phyloP scores from a whole-genome alignment of 2,113 vertebrate genomes.

The Nematolebias whitei region DNA sequence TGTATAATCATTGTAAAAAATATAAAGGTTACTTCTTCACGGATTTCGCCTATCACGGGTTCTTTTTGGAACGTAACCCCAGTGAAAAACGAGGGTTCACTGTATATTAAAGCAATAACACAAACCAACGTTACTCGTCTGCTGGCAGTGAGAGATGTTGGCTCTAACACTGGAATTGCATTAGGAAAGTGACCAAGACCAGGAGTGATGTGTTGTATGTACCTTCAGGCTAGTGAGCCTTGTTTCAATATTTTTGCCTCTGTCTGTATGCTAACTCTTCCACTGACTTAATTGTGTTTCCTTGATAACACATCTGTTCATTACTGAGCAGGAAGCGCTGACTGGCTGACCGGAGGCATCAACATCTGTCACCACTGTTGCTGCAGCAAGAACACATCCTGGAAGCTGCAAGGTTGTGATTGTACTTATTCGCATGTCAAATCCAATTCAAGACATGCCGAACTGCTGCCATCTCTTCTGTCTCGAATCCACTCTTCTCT shows the following conservation, averaged over 20 bases:
- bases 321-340: constrained; percentile 15
- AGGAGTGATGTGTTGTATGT: not conserved
- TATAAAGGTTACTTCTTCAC: too few relatives aligned
- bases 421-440: constrained; percentile 1
- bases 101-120: too few relatives aligned
- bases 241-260: not conserved
- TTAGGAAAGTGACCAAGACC: not conserved
- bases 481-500: constrained; percentile 4
- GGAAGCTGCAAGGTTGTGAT: not conserved
- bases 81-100: too few relatives aligned
- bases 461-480: constrained; percentile 7
- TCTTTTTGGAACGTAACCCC: too few relatives aligned
- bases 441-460: not conserved
- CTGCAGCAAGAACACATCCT: constrained; percentile 27
- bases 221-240: not conserved
- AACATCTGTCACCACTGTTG: constrained; percentile 64
- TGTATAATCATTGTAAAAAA: too few relatives aligned
- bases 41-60: too few relatives aligned
- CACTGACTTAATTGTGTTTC: constrained; percentile 9
- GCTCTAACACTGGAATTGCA: not conserved
- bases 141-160: not conserved
- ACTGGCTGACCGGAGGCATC: constrained; percentile 39
- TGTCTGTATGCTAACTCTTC: constrained; percentile 4
- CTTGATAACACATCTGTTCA: constrained; percentile 57
- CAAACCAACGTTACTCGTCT: not conserved